Conservation (phyloP, 2,113 vertebrate genomes). For the Poeciliopsis prolifica region DNA sequence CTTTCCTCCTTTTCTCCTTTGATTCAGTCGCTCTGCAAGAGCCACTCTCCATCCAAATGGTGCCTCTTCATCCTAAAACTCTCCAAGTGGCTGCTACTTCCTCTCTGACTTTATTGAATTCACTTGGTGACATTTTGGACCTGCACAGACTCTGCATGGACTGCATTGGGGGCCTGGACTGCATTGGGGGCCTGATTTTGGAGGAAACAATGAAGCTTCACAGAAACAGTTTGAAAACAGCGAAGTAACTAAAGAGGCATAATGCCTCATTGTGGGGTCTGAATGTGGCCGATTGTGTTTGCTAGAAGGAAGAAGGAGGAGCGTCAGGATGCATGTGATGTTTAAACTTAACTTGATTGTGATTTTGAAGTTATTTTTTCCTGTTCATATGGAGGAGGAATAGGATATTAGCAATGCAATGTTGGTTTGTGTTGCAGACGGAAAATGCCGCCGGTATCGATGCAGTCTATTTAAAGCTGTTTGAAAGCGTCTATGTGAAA, state of each 20-base stretch:
- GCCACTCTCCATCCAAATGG: slow-evolving; percentile 7
- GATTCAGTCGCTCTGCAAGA: slow-evolving; percentile 11
- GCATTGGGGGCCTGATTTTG: slow-evolving; percentile 9
- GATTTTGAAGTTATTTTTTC: slow-evolving; percentile 6
- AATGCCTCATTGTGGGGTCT: slow-evolving; percentile 77
- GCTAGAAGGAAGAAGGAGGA: slow-evolving; percentile 55
- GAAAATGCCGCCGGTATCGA: slow-evolving; percentile 15
- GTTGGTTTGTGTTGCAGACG: slow-evolving; percentile 6
- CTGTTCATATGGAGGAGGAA: neutral
- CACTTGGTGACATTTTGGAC: slow-evolving; percentile 62
- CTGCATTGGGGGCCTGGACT: neutral
- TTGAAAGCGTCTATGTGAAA: slow-evolving; percentile 30
- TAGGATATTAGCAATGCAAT: neutral
- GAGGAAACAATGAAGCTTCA: slow-evolving; percentile 72
- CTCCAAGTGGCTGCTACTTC: slow-evolving; percentile 16
- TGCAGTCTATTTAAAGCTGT: neutral
- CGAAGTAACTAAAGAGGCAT: slow-evolving; percentile 64
- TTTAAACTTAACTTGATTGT: slow-evolving; percentile 53
- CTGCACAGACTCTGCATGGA: slow-evolving; percentile 17
- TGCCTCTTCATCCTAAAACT: slow-evolving; percentile 15
- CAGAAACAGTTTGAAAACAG: slow-evolving; percentile 58
- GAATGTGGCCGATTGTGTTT: slow-evolving; percentile 77
- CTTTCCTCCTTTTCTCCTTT: slow-evolving; percentile 3
- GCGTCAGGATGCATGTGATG: slow-evolving; percentile 51
- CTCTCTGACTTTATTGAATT: slow-evolving; percentile 50